Evolutionary conservation across 1,140 invertebrate species (phyloP).

Genomic region (Chlorops oryzae): DNA sequence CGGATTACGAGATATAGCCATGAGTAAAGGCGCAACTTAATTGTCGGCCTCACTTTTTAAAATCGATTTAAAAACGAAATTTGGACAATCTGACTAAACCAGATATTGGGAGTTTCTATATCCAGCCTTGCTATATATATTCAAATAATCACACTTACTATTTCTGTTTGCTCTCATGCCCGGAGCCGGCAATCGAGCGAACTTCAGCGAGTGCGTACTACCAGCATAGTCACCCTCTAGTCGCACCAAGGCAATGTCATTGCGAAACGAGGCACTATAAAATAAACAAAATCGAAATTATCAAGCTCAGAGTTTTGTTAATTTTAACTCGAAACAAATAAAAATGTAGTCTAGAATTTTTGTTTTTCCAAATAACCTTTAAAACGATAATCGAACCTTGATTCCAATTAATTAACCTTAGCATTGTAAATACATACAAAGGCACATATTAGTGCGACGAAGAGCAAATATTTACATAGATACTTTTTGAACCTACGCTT

Average conservation of each 20-base stretch:
- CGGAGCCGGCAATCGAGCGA: slow-evolving; percentile 20
- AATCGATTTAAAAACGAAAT: neutral
- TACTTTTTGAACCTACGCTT: too few relatives aligned
- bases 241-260: slow-evolving; percentile 35
- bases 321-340: neutral
- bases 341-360: slow-evolving; percentile 2
- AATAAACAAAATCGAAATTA: slow-evolving; percentile 5
- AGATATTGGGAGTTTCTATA: too few relatives aligned
- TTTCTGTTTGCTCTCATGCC: slow-evolving; percentile 30
- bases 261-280: slow-evolving; percentile 33
- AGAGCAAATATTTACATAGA: too few relatives aligned
- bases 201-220: neutral
- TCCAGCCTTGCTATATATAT: neutral
- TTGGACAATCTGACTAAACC: too few relatives aligned
- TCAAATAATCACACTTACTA: slow-evolving; percentile 16
- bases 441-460: too few relatives aligned
- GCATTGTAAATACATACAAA: slow-evolving; percentile 23
- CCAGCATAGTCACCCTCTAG: slow-evolving; percentile 20
- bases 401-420: slow-evolving; percentile 41
- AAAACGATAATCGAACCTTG: slow-evolving; percentile 18
- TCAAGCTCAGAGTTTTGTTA: neutral
- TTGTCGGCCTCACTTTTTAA: neutral
- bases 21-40: neutral
- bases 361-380: neutral
- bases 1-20: neutral